Conservation (phyloP, 2,113 vertebrate species). For the Hoplias malabaricus region DNA sequence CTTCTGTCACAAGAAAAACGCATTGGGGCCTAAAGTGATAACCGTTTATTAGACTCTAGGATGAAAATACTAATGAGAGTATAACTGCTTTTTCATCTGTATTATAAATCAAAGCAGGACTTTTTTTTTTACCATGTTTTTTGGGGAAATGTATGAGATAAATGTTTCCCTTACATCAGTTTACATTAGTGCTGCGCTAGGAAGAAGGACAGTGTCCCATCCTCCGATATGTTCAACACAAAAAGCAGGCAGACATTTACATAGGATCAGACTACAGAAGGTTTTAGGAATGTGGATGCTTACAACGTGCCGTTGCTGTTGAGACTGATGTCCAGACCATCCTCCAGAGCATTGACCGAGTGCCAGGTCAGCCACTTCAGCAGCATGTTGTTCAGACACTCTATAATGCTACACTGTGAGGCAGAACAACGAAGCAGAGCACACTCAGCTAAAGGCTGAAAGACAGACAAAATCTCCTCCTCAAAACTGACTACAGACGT, state of each 20-base stretch:
- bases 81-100: too few relatives aligned
- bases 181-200: too few relatives aligned
- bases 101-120: too few relatives aligned
- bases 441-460: conserved; percentile 9
- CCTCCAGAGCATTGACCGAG: conserved; percentile 65
- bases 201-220: too few relatives aligned
- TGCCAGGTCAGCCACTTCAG: conserved; percentile 88
- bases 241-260: neutral
- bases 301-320: conserved; percentile 74
- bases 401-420: conserved; percentile 84
- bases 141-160: too few relatives aligned
- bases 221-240: too few relatives aligned
- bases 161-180: too few relatives aligned
- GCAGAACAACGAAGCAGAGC: neutral
- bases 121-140: too few relatives aligned
- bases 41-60: too few relatives aligned
- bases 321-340: conserved; percentile 68
- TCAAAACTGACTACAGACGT: neutral
- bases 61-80: too few relatives aligned
- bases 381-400: conserved; percentile 84
- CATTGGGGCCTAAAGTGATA: too few relatives aligned
- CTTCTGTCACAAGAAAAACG: too few relatives aligned
- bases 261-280: neutral
- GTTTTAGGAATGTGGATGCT: conserved; percentile 53
- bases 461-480: neutral